A percentile compares a stretch with the other conserved stretches of the same genome.
Evolutionary conservation across 2,888 invertebrate species (phyloP).

Genomic region (Yponomeuta cagnagella): DNA sequence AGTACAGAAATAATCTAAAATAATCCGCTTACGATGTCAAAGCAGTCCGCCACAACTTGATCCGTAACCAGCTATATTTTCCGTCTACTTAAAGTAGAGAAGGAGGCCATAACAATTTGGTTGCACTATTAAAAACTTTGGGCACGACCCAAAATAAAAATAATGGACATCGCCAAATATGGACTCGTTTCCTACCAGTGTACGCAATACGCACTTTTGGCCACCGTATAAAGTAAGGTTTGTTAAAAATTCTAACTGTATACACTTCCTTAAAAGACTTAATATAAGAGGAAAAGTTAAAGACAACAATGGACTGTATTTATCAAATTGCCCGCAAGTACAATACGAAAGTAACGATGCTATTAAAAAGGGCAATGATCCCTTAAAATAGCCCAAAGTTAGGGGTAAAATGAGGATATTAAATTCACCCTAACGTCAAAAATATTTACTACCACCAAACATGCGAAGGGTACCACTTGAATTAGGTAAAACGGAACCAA

Average conservation of each 20-base stretch:
- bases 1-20: conserved; percentile 9
- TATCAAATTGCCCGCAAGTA: conserved; percentile 3
- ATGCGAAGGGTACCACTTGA: conserved; percentile 40
- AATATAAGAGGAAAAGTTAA: background rate
- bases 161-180: conserved; percentile 14
- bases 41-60: background rate
- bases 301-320: background rate
- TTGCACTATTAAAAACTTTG: conserved; percentile 10
- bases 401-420: conserved; percentile 33
- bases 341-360: conserved; percentile 6
- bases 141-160: conserved; percentile 7
- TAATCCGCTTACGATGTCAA: conserved; percentile 15
- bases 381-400: conserved; percentile 35
- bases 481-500: conserved; percentile 3
- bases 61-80: background rate
- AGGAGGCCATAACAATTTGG: conserved; percentile 6
- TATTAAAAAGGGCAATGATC: conserved; percentile 30
- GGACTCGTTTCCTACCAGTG: conserved; percentile 9
- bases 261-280: background rate
- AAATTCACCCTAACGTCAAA: conserved; percentile 37
- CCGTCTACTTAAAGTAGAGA: background rate
- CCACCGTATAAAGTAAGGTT: background rate
- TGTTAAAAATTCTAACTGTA: background rate
- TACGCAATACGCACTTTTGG: background rate
- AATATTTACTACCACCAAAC: conserved; percentile 53